Base-by-base conservation (phyloP, 2,888 invertebrate species). In the Lepidonotus clava region DNA sequence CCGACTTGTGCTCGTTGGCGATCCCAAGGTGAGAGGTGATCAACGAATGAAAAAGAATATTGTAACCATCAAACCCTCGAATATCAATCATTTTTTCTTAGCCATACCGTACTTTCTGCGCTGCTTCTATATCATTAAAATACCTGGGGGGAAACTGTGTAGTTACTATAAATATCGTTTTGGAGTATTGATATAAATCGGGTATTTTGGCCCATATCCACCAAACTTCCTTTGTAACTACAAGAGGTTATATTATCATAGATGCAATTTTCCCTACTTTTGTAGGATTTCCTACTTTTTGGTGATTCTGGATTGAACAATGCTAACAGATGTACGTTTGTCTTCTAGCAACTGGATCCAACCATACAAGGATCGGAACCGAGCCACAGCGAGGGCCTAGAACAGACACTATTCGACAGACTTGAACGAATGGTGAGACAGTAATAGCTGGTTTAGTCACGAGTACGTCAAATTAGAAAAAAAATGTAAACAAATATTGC, bases 371-470 rank as follows among this genome's bases (percentile, higher is more conserved):
- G 92, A 4, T 90, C 91, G 34, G 92, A 92, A 76, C 89, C 91
- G 36, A 89, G 89, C 21, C 91, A 92, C 85, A 66, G 86, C 6
- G 86, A 90, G 32, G 92, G 93, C 6, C 88, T 93, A 51, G 93
- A 92, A 83, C 92, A 92, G 85, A 92, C 93, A 0, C 40, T 93
- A 88, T 92, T 93, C 90, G 92, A 92, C 88, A 89, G 93, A 87
- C 89, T 92, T 14, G 88, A 90, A 11, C 90, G 89, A 67, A 91
- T 92, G 92, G 92, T 92, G n/a, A n/a, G n/a, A n/a, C 38, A n/a
- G n/a, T 2, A 21, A n/a, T 21, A 38, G 34, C 40, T 0, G 24
- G 38, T 38, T 51, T 51, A 51, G 51, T 51, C n/a, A n/a, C n/a
- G n/a, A n/a, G n/a, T n/a, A n/a, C n/a, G n/a, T n/a, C 51, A 51